Evolutionary conservation across 2,113 vertebrate genomes (phyloP).

Genomic region (Sander vitreus): DNA sequence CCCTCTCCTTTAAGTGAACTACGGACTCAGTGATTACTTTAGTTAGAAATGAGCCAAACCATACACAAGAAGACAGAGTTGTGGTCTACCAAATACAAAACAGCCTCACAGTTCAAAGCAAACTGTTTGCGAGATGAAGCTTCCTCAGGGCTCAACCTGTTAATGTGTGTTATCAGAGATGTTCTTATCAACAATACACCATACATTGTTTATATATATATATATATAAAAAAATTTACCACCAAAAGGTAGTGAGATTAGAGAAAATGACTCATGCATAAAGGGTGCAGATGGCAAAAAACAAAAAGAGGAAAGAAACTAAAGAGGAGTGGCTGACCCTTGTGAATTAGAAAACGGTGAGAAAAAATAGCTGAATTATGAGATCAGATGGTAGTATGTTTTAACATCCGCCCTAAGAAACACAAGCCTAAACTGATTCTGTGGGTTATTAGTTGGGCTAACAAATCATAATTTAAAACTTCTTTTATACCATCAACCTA

Average conservation of each 20-base stretch:
- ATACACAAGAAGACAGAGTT: conserved; percentile 63
- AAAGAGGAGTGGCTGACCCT: conserved; percentile 34
- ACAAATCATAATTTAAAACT: conserved; percentile 62
- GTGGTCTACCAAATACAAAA: conserved; percentile 60
- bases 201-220: no score
- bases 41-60: conserved; percentile 66
- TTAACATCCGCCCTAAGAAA: conserved; percentile 47
- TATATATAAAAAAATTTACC: neutral
- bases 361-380: conserved; percentile 57
- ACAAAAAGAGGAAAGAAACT: conserved; percentile 20
- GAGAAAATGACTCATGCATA: neutral
- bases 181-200: conserved; percentile 22
- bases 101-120: conserved; percentile 59
- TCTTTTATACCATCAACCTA: conserved; percentile 20
- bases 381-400: conserved; percentile 65
- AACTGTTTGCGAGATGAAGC: conserved; percentile 26
- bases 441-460: conserved; percentile 34
- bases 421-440: conserved; percentile 49
- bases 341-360: conserved; percentile 49
- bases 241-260: neutral
- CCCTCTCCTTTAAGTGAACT: conserved; percentile 31
- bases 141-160: conserved; percentile 42
- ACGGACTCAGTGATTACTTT: conserved; percentile 63
- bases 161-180: conserved; percentile 38
- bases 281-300: neutral